phyloP scores from a whole-genome alignment of 2,888 invertebrate genomes.

The Drosophila kanekoi region DNA sequence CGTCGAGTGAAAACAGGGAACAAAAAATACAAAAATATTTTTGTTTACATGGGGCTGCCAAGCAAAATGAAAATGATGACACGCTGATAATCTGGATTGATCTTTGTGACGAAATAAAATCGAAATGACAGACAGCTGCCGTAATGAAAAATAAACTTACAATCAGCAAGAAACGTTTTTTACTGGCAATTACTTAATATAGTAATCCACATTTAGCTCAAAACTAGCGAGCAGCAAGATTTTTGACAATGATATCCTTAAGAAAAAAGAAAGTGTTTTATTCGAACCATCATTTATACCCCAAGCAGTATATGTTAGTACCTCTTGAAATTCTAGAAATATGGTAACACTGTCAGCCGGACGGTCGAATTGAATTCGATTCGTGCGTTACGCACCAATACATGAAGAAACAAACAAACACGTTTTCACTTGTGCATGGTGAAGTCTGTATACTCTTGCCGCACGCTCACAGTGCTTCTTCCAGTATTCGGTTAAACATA shows the following conservation, averaged over 20 bases:
- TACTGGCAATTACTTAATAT: not conserved
- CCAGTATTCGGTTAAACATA: too few species aligned
- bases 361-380: too few species aligned
- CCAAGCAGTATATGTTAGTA: too few species aligned
- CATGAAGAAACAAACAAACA: too few species aligned
- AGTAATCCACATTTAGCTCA: not conserved
- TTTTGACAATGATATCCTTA: not conserved
- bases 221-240: not conserved
- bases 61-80: conserved; percentile 42
- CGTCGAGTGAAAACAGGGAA: conserved; percentile 3
- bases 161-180: not conserved
- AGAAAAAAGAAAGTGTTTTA: too few species aligned
- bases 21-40: conserved; percentile 66
- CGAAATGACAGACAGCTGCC: conserved; percentile 32
- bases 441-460: conserved; percentile 6
- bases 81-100: conserved; percentile 40
- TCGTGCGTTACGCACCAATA: not conserved
- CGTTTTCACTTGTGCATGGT: too few species aligned
- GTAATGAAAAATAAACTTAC: not conserved
- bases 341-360: too few species aligned
- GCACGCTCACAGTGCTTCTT: too few species aligned
- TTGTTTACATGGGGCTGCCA: conserved; percentile 61
- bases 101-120: conserved; percentile 20
- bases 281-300: too few species aligned
- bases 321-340: too few species aligned